A percentile compares a stretch with the other conserved stretches of the same genome.
Evolutionary conservation across 1,140 invertebrate genomes (phyloP).

Genomic region (Ditylenchus dipsaci): DNA sequence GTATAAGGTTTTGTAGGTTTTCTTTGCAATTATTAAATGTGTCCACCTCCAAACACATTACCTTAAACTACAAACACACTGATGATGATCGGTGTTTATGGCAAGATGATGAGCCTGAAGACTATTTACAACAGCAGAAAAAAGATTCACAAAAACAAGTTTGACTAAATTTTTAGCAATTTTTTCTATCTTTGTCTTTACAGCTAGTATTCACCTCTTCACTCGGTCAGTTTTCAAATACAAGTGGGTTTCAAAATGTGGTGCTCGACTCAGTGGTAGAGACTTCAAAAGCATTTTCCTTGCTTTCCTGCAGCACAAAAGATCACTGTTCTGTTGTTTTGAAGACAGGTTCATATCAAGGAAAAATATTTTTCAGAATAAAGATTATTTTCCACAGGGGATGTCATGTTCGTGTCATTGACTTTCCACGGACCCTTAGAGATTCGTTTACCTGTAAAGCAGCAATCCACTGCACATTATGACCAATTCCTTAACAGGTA

Average conservation of each 20-base stretch:
- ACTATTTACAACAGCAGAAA: not conserved
- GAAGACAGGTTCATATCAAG: not conserved
- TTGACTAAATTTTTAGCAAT: not conserved
- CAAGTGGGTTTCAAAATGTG: not conserved
- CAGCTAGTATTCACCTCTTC: not conserved
- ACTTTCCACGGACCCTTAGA: slow-evolving; percentile 71
- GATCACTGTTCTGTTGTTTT: not conserved
- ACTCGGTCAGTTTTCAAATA: not conserved
- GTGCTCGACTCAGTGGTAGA: not conserved
- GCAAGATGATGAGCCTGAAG: not conserved
- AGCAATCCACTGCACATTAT: slow-evolving; percentile 77
- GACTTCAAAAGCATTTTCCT: not conserved
- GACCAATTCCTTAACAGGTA: slow-evolving; percentile 83
- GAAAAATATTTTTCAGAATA: not conserved
- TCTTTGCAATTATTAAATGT: not conserved
- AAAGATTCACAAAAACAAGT: not conserved
- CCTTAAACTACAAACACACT: slow-evolving; percentile 10
- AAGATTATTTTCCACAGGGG: not conserved
- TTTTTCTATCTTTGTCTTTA: not conserved
- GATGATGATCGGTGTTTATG: slow-evolving; percentile 8
- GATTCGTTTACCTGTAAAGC: slow-evolving; percentile 73
- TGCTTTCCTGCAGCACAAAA: not conserved
- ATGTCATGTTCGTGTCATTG: slow-evolving; percentile 56
- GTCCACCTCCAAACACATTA: not conserved
- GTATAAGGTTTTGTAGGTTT: not conserved